These are phyloP conservation scores for Philereme transversata DNA, from an alignment of 2,888 invertebrate genomes.

Conservation along the genomic window DNA sequence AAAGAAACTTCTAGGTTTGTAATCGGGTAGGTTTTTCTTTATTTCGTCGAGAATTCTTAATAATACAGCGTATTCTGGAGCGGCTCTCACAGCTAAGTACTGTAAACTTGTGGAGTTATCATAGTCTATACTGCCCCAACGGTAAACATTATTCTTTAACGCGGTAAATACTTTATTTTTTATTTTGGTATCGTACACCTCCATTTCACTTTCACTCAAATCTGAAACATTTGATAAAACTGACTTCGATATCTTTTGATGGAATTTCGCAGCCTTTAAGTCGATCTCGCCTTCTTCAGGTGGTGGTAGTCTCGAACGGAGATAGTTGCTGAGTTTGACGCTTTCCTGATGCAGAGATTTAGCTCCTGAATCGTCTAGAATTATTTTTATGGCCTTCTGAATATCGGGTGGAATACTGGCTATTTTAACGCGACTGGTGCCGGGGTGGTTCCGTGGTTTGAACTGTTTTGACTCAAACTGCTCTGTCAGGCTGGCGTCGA, in stretches of 20 bases:
- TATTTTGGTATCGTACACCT: slow-evolving; percentile 71
- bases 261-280: slow-evolving; percentile 69
- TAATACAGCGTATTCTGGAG: slow-evolving; percentile 90
- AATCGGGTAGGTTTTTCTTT: slow-evolving; percentile 84
- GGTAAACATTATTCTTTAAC: slow-evolving; percentile 85
- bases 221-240: slow-evolving; percentile 51
- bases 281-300: slow-evolving; percentile 83
- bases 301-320: slow-evolving; percentile 86
- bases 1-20: slow-evolving; percentile 90
- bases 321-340: slow-evolving; percentile 81
- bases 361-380: slow-evolving; percentile 84
- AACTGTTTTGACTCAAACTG: slow-evolving; percentile 77
- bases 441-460: slow-evolving; percentile 90
- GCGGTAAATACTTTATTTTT: slow-evolving; percentile 81
- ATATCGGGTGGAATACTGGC: slow-evolving; percentile 85
- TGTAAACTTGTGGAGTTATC: slow-evolving; percentile 85
- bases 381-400: slow-evolving; percentile 78
- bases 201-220: slow-evolving; percentile 61
- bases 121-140: slow-evolving; percentile 90
- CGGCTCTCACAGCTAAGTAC: slow-evolving; percentile 88
- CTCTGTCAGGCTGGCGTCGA: slow-evolving; percentile 77
- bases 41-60: slow-evolving; percentile 90
- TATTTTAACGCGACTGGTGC: slow-evolving; percentile 82
- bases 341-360: slow-evolving; percentile 83
- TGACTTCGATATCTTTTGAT: slow-evolving; percentile 63